A percentile compares a stretch with the other conserved stretches of the same genome.
These are phyloP conservation scores for Melieria picta DNA, from an alignment of 2,888 invertebrate species.

Conservation along the genomic window DNA sequence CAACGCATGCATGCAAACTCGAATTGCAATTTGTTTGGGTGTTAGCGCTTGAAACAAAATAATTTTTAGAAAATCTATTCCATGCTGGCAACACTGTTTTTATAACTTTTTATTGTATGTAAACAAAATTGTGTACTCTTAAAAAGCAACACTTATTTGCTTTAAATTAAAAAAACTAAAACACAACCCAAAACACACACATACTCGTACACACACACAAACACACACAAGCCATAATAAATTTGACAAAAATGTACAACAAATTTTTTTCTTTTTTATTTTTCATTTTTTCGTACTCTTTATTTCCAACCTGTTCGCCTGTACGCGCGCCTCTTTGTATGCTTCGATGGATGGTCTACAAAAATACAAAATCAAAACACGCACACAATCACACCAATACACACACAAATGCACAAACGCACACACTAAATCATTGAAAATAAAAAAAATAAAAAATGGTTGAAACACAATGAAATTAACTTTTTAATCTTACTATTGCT, in stretches of 20 bases:
- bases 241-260: slow-evolving; percentile 23
- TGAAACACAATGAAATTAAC: slow-evolving; percentile 4
- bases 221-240: slow-evolving; percentile 11
- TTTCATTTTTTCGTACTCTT: slow-evolving; percentile 51
- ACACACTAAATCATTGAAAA: neutral
- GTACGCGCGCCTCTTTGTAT: slow-evolving; percentile 52
- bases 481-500: neutral
- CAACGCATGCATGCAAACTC: no score
- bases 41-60: no score
- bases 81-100: no score
- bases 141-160: slow-evolving; percentile 12
- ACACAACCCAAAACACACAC: slow-evolving; percentile 15
- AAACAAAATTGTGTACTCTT: no score
- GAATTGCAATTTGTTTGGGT: no score
- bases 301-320: slow-evolving; percentile 63
- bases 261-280: slow-evolving; percentile 47
- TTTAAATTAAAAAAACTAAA: slow-evolving; percentile 31
- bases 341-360: slow-evolving; percentile 43
- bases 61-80: no score
- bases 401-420: neutral
- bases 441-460: neutral
- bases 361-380: slow-evolving; percentile 22
- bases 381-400: neutral
- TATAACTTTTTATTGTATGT: no score
- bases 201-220: neutral